Evolutionary conservation across 2,888 invertebrate genomes (phyloP), one percentile per base, ranked within the genome.

Genomic region (Lepetodrilus schrolli): DNA sequence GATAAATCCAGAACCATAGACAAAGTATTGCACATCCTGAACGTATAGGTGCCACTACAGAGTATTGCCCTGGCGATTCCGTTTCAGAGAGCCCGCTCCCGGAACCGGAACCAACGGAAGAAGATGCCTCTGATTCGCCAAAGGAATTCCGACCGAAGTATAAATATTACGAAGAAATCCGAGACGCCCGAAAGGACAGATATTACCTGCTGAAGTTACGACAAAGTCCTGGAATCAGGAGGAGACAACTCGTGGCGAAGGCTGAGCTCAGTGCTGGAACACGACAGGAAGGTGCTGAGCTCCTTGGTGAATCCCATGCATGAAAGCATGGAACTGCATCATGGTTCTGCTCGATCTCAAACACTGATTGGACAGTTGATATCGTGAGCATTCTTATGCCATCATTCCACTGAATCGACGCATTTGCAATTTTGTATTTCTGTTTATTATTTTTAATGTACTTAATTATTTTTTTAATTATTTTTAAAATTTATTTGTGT

Each of bases 61-160:
- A n/a, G n/a, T n/a, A n/a, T n/a, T n/a, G n/a, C n/a, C n/a, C n/a
- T n/a, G n/a, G n/a, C n/a, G n/a, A n/a, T n/a, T n/a, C n/a, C n/a
- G n/a, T n/a, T 36, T 10, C 78, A 76, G 78, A 76, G 47, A 70
- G 75, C 51, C 36, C 74, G 34, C 50, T 38, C n/a, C n/a, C n/a
- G n/a, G n/a, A n/a, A n/a, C n/a, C 49, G n/a, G 70, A 70, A 21
- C 49, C 34, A 21, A 51, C 21, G 21, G 82, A 82, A 13, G 50
- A 20, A 4, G 26, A 70, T 26, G 13, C 48, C 2, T 34, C 43
- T 26, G 23, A 48, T 17, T 74, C 21, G 5, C 34, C 68, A 38
- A 81, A 82, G 68, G 81, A 80, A 73, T 86, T 86, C 68, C 79
- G 83, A 71, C 87, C 86, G 38, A 86, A 84, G 70, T 87, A 87